Evolutionary conservation across 2,113 vertebrate species (phyloP).

Genomic region (Ivindomyrus marchei): DNA sequence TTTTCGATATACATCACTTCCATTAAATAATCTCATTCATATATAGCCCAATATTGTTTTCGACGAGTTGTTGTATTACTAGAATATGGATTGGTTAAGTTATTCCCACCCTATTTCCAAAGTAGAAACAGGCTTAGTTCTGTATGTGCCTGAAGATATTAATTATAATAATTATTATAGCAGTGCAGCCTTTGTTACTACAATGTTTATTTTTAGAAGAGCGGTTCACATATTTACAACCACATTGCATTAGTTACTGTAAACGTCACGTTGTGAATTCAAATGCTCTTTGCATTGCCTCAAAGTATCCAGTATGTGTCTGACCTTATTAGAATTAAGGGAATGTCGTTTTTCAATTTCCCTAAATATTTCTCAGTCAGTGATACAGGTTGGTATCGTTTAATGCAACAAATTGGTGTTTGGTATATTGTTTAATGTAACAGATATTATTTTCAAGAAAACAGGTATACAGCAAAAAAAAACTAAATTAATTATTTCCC

Average conservation of each 20-base stretch:
- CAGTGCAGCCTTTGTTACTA: neutral
- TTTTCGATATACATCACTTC: neutral
- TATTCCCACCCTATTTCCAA: neutral
- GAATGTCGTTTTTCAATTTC: neutral
- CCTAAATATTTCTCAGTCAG: neutral
- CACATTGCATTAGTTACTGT: neutral
- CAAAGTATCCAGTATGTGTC: neutral
- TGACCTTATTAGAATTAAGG: neutral
- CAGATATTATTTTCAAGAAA: neutral
- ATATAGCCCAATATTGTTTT: neutral
- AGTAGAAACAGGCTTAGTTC: neutral
- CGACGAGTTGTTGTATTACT: neutral
- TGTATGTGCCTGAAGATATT: neutral
- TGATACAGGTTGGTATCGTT: neutral
- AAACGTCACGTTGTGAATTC: neutral
- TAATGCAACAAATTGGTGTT: neutral
- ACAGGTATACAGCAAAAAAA: neutral
- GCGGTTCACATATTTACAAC: neutral
- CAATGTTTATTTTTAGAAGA: neutral
- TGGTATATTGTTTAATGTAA: neutral
- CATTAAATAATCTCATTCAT: neutral
- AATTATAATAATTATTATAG: neutral
- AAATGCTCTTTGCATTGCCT: neutral
- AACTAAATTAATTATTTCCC: neutral
- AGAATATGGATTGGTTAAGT: neutral